Conservation (phyloP, 2,888 invertebrate genomes). For the Caenorhabditis angaria region DNA sequence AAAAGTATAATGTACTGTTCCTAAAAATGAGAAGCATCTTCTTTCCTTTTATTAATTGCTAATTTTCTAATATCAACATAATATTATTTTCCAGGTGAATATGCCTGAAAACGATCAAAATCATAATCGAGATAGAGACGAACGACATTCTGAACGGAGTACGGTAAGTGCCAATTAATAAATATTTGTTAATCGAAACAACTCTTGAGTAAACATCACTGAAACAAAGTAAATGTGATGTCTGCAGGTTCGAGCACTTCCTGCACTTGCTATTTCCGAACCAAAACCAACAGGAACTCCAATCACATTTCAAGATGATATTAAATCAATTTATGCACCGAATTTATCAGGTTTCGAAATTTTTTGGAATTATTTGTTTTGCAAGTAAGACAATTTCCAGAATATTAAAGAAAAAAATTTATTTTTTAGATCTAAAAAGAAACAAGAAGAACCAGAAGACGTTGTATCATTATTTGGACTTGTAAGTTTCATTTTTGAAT, state of each 20-base stretch:
- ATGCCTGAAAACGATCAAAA: not conserved
- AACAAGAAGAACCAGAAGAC: not conserved
- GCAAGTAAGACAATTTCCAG: constrained; percentile 9
- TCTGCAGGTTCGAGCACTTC: constrained; percentile 31
- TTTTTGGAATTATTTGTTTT: not conserved
- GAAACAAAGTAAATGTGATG: not conserved
- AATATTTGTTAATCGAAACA: not conserved
- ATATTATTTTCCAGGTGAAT: too few relatives aligned
- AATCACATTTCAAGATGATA: constrained; percentile 41
- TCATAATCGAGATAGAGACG: constrained; percentile 8
- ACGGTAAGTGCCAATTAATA: constrained; percentile 24
- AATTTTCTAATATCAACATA: too few relatives aligned
- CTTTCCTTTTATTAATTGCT: too few relatives aligned
- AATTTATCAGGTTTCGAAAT: not conserved
- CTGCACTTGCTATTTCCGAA: constrained; percentile 31
- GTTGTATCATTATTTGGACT: not conserved
- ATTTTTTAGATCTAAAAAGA: not conserved
- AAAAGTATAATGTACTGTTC: too few relatives aligned
- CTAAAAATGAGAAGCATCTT: too few relatives aligned
- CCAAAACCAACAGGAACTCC: constrained; percentile 15
- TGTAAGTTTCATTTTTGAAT: not conserved
- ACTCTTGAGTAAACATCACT: not conserved
- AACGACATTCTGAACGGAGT: constrained; percentile 41
- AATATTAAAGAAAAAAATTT: constrained; percentile 24
- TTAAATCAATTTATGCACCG: constrained; percentile 38